Conservation (phyloP, 2,113 vertebrate genomes). For the Amblyornis subalaris region DNA sequence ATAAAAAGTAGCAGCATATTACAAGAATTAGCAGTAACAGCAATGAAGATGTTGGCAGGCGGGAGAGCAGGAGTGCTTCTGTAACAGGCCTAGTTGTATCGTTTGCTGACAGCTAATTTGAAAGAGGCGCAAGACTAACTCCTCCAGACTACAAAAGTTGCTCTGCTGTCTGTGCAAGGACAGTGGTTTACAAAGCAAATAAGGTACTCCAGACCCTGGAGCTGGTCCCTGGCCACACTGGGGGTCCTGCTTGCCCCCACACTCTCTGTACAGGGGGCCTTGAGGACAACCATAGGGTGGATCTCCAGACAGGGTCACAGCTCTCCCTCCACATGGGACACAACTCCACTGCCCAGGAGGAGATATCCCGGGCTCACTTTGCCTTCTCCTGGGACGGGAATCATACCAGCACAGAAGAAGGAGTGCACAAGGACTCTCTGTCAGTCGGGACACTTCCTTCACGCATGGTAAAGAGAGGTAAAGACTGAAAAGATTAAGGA, state of each 20-base stretch:
- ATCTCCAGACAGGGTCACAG: neutral
- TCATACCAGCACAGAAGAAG: neutral
- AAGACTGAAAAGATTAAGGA: neutral
- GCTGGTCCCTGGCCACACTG: accelerated
- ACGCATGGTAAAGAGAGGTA: neutral
- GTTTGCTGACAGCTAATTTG: neutral
- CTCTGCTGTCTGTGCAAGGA: neutral
- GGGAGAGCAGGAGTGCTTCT: neutral
- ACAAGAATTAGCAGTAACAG: neutral
- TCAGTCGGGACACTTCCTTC: neutral
- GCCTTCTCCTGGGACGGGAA: neutral
- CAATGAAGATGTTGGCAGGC: neutral
- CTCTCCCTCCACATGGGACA: neutral
- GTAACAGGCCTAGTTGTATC: neutral
- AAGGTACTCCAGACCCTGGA: neutral
- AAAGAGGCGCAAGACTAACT: neutral
- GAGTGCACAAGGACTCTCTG: neutral
- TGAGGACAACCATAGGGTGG: accelerated
- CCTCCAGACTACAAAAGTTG: neutral
- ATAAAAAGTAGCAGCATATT: neutral
- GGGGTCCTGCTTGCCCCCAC: neutral
- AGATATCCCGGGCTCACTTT: neutral
- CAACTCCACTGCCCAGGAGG: neutral
- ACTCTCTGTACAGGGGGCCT: neutral
- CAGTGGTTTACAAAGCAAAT: neutral